Evolutionary conservation across 2,888 invertebrate genomes (phyloP).

Genomic region (Bugulina stolonifera): DNA sequence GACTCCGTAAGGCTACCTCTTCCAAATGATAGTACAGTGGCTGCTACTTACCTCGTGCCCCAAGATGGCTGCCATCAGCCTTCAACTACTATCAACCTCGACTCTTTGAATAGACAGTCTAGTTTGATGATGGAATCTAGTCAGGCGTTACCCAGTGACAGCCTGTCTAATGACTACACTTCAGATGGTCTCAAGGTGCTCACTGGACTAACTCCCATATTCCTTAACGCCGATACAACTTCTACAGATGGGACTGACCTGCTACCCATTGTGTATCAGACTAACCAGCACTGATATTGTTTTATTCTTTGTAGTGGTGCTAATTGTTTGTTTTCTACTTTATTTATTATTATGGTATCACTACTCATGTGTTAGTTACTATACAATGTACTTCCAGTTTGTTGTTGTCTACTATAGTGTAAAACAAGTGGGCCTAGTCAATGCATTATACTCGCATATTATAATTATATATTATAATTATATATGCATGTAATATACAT

Average conservation of each 20-base stretch:
- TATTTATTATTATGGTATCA: no score
- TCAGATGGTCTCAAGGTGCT: constrained; percentile 14
- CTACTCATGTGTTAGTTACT: neutral
- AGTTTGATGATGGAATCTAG: constrained; percentile 9
- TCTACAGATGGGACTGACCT: constrained; percentile 19
- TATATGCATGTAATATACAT: no score
- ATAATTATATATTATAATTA: no score
- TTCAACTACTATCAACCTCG: neutral
- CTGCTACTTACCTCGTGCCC: neutral
- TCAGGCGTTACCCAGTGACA: constrained; percentile 20
- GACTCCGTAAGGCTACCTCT: neutral
- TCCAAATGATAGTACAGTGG: neutral
- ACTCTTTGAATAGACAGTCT: neutral
- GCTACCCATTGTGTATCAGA: constrained; percentile 17
- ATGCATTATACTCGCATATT: no score
- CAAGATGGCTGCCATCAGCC: neutral
- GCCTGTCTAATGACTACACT: constrained; percentile 22
- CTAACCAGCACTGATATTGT: constrained; percentile 8
- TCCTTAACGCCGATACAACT: neutral
- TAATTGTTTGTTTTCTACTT: no score
- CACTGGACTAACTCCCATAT: constrained; percentile 15
- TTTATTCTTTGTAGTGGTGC: no score
- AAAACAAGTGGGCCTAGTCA: no score
- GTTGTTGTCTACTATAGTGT: no score
- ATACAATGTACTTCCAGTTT: neutral